Conservation (phyloP, 2,888 invertebrate species). For the Philonicus albiceps region DNA sequence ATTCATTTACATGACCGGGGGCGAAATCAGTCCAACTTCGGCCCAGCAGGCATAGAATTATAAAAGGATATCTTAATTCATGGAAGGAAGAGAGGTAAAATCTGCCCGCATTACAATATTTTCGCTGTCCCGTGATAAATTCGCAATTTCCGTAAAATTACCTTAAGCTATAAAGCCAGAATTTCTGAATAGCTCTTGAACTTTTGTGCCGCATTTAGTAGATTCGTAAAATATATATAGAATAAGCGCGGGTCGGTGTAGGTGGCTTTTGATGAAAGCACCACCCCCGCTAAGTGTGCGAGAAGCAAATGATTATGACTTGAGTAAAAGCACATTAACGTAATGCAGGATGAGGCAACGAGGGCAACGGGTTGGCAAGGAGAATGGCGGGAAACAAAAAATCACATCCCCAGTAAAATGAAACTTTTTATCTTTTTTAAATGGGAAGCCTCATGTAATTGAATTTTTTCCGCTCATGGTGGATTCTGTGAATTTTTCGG, state of each 20-base stretch:
- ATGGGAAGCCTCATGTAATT: constrained; percentile 39
- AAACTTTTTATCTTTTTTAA: constrained; percentile 42
- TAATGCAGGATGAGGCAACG: not conserved
- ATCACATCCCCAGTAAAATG: constrained; percentile 36
- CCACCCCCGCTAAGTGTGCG: not conserved
- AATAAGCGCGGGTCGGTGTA: not conserved
- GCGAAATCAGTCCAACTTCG: not conserved
- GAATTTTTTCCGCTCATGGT: constrained; percentile 31
- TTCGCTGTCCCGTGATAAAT: constrained; percentile 32
- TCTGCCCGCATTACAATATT: constrained; percentile 20
- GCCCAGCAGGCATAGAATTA: not conserved
- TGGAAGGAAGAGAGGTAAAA: not conserved
- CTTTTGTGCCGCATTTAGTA: constrained; percentile 17
- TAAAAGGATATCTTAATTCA: constrained; percentile 20
- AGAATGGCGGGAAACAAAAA: constrained; percentile 30
- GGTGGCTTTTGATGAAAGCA: not conserved
- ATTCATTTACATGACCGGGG: not conserved
- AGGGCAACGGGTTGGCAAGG: not conserved
- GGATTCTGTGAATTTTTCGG: not conserved
- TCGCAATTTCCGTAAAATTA: constrained; percentile 37
- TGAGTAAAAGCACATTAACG: constrained; percentile 20
- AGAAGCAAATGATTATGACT: constrained; percentile 26
- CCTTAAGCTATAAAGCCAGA: constrained; percentile 22
- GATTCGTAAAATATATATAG: not conserved
- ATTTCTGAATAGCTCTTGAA: constrained; percentile 19